A percentile compares a stretch with the other conserved stretches of the same genome.
phyloP scores from a whole-genome alignment of 2,113 vertebrate species.

The Hoplias malabaricus region DNA sequence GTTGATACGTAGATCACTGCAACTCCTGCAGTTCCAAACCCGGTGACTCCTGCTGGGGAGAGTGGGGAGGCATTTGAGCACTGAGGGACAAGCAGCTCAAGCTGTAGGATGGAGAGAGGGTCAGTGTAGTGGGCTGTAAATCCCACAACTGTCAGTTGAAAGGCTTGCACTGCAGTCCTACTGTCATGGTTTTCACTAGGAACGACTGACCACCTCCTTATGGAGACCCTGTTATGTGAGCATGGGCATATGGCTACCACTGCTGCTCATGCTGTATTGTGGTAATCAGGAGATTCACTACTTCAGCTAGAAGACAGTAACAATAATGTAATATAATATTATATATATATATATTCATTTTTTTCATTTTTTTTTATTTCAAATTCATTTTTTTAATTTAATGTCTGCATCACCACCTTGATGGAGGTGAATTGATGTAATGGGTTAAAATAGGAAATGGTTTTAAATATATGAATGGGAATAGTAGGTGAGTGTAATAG shows the following conservation, averaged over 20 bases:
- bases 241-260: slow-evolving; percentile 5
- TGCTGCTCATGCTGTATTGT: background rate
- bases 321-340: background rate
- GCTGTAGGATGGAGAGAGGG: slow-evolving; percentile 37
- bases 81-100: slow-evolving; percentile 37
- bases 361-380: no score
- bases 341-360: background rate
- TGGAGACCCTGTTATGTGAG: background rate
- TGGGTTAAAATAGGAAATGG: no score
- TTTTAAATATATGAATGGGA: no score
- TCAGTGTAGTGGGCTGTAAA: slow-evolving; percentile 50
- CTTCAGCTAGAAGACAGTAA: background rate
- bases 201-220: slow-evolving; percentile 37
- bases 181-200: slow-evolving; percentile 50
- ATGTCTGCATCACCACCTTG: no score
- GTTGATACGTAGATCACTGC: slow-evolving; percentile 54
- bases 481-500: no score
- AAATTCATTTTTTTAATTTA: no score
- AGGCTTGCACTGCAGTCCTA: slow-evolving; percentile 49
- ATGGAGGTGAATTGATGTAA: no score
- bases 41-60: slow-evolving; percentile 53
- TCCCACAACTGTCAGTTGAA: slow-evolving; percentile 53
- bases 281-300: background rate
- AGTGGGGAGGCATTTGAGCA: slow-evolving; percentile 48
- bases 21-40: slow-evolving; percentile 61